These are phyloP conservation scores for Trematomus bernacchii DNA, from an alignment of 2,797 vertebrate species.

Conservation along the genomic window DNA sequence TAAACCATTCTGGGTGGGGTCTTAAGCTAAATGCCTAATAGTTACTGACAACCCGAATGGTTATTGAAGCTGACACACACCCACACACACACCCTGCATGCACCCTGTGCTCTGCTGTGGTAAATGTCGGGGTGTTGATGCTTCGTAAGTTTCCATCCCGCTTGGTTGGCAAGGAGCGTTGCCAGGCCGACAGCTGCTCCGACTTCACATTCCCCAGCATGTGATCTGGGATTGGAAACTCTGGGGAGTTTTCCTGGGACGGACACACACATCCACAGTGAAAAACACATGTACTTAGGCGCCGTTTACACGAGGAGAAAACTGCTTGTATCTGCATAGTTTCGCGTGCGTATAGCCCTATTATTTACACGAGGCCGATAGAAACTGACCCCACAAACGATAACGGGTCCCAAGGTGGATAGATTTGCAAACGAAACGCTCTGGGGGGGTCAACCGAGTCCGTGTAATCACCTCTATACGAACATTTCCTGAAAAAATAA, in stretches of 20 bases:
- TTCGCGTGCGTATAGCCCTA: no score
- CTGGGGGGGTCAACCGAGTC: no score
- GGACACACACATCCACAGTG: conserved; percentile 29
- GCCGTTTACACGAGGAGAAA: no score
- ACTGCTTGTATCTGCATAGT: no score
- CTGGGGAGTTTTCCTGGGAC: conserved; percentile 61
- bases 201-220: conserved; percentile 84
- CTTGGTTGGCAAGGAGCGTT: conserved; percentile 67
- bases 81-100: conserved; percentile 23
- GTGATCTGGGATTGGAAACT: conserved; percentile 79
- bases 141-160: conserved; percentile 61
- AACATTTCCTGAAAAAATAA: no score
- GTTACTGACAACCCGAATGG: conserved; percentile 53
- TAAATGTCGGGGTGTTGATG: conserved; percentile 64
- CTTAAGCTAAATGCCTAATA: conserved; percentile 34
- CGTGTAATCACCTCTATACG: no score
- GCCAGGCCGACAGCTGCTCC: conserved; percentile 88
- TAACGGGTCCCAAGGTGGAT: no score
- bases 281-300: conserved; percentile 61
- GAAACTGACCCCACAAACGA: no score
- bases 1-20: conserved; percentile 42
- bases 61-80: conserved; percentile 43
- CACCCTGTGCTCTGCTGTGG: conserved; percentile 50
- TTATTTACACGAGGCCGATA: no score
- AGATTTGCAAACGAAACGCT: no score